Conservation (phyloP, 2,797 vertebrate genomes). For the Pangasius djambal region DNA sequence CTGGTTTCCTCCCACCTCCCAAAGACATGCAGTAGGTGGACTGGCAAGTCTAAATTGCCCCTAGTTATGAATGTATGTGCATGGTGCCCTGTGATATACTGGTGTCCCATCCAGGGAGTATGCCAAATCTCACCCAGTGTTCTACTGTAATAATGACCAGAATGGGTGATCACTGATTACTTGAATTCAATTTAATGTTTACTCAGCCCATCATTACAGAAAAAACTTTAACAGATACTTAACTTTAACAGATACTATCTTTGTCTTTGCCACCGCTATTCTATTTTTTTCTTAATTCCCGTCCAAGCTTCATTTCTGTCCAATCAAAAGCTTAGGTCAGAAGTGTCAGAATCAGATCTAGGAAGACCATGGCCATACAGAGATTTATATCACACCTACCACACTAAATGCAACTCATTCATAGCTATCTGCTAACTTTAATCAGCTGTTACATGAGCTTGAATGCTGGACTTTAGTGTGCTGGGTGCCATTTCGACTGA, state of each 20-base stretch:
- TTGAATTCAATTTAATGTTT: not conserved
- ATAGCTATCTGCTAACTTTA: not conserved
- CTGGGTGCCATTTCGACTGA: not conserved
- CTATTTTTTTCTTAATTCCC: not conserved
- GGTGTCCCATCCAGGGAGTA: not conserved
- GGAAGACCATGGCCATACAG: not conserved
- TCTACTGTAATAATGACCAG: not conserved
- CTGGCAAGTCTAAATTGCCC: not conserved
- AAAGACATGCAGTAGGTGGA: not conserved
- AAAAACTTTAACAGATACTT: not conserved
- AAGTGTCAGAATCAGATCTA: not conserved
- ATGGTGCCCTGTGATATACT: not conserved
- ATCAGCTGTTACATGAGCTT: not conserved
- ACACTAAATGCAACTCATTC: not conserved
- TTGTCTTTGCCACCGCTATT: too few relatives aligned
- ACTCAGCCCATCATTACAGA: not conserved
- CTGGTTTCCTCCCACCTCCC: not conserved
- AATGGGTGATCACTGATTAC: not conserved
- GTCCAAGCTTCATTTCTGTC: not conserved
- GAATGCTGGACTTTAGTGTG: not conserved
- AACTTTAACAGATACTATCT: not conserved
- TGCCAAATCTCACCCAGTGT: not conserved
- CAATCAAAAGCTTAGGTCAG: not conserved
- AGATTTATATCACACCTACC: not conserved
- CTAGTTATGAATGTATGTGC: not conserved